These are phyloP conservation scores for Aptenodytes forsteri DNA, from an alignment of 2,113 vertebrate genomes.

Conservation along the genomic window DNA sequence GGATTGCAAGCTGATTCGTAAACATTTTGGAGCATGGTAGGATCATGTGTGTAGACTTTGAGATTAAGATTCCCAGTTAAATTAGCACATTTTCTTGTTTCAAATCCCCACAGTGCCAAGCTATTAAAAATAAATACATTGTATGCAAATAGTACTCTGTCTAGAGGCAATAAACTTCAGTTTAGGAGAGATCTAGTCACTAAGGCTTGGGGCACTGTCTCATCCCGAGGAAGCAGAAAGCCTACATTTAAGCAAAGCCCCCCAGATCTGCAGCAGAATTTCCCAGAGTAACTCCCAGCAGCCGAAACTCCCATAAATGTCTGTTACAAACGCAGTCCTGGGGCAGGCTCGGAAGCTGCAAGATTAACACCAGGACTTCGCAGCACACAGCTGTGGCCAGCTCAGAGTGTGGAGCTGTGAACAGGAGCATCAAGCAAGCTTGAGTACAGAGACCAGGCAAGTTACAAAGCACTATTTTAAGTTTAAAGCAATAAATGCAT, in stretches of 20 bases:
- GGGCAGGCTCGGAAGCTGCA: not conserved
- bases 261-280: not conserved
- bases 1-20: not conserved
- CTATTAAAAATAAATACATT: not conserved
- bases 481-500: not conserved
- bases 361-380: not conserved
- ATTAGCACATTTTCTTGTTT: not conserved
- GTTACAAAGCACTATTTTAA: not conserved
- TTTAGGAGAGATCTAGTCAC: not conserved
- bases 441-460: not conserved
- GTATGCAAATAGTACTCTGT: not conserved
- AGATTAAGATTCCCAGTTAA: not conserved
- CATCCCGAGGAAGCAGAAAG: not conserved
- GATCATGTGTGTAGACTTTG: not conserved
- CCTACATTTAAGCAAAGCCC: not conserved
- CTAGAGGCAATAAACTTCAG: not conserved
- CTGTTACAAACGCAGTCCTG: not conserved
- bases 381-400: not conserved
- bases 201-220: not conserved
- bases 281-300: not conserved
- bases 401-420: not conserved
- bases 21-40: not conserved
- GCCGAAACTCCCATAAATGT: not conserved
- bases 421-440: not conserved
- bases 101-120: not conserved